Evolutionary conservation across 2,888 invertebrate genomes (phyloP).

Genomic region (Chymomyza amoena): DNA sequence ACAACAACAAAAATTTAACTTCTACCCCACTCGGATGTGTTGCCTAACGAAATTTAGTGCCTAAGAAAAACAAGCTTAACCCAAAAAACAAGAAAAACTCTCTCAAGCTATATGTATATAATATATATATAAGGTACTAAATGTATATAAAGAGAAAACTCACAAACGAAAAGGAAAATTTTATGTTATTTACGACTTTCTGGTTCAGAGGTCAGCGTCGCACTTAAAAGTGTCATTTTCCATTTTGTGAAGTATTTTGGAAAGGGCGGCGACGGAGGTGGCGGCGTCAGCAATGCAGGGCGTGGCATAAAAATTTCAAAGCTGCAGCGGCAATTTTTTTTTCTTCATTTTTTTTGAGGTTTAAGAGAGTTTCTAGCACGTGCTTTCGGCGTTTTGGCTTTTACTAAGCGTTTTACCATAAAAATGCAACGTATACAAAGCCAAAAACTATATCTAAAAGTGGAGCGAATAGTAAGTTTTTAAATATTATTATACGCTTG

Average conservation of each 20-base stretch:
- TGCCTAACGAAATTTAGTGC: constrained; percentile 70
- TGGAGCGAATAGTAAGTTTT: neutral
- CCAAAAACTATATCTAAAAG: neutral
- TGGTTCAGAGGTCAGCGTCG: constrained; percentile 75
- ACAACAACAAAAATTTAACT: neutral
- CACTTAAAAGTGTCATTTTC: constrained; percentile 74
- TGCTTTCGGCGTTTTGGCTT: constrained; percentile 20
- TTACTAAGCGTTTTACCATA: constrained; percentile 53
- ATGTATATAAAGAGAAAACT: constrained; percentile 12
- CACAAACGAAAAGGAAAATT: constrained; percentile 52
- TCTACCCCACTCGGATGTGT: neutral
- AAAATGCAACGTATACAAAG: constrained; percentile 48
- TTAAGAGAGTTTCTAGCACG: neutral
- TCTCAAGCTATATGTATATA: constrained; percentile 42
- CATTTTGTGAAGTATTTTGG: constrained; percentile 42
- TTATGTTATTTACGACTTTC: constrained; percentile 77
- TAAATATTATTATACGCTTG: neutral
- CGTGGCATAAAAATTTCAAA: neutral
- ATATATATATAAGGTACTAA: constrained; percentile 3
- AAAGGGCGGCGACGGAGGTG: too few species aligned
- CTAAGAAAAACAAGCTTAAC: constrained; percentile 59
- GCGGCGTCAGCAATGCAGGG: neutral
- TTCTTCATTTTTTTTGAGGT: neutral
- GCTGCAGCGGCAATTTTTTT: neutral
- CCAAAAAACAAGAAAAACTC: constrained; percentile 49